These are phyloP conservation scores for Menura novaehollandiae DNA, from an alignment of 2,113 vertebrate genomes.

Conservation along the genomic window DNA sequence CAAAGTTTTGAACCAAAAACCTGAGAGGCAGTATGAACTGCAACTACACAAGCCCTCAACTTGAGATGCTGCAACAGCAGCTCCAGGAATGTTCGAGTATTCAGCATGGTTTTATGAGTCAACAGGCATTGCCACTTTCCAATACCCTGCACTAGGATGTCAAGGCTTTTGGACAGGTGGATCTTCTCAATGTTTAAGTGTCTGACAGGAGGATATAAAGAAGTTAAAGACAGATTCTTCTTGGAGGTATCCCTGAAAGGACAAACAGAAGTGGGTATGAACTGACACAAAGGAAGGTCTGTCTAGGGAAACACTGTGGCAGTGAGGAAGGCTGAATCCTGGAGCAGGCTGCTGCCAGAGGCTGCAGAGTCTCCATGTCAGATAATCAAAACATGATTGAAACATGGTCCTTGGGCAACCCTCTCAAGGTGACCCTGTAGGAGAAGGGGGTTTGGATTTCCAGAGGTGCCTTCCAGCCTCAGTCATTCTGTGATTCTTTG, in stretches of 20 bases:
- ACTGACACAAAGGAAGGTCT: not conserved
- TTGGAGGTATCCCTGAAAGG: not conserved
- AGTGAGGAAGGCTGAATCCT: not conserved
- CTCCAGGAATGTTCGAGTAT: not conserved
- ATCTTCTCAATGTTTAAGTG: not conserved
- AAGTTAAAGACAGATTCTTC: not conserved
- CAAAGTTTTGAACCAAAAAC: not conserved
- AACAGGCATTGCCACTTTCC: not conserved
- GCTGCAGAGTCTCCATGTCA: not conserved
- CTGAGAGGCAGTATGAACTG: not conserved
- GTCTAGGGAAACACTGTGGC: not conserved
- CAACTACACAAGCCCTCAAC: not conserved
- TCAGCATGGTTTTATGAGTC: not conserved
- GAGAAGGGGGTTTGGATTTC: not conserved
- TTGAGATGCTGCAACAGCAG: not conserved
- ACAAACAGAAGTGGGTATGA: not conserved
- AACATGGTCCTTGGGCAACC: not conserved
- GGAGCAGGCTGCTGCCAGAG: not conserved
- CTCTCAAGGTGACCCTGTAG: rapidly evolving
- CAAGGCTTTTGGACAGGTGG: not conserved
- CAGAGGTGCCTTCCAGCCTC: not conserved
- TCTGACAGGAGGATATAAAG: not conserved
- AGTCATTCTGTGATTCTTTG: not conserved
- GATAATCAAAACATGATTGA: rapidly evolving
- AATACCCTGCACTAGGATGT: not conserved